Conservation (phyloP, 1,140 invertebrate genomes). For the Drosophila sulfurigaster region DNA sequence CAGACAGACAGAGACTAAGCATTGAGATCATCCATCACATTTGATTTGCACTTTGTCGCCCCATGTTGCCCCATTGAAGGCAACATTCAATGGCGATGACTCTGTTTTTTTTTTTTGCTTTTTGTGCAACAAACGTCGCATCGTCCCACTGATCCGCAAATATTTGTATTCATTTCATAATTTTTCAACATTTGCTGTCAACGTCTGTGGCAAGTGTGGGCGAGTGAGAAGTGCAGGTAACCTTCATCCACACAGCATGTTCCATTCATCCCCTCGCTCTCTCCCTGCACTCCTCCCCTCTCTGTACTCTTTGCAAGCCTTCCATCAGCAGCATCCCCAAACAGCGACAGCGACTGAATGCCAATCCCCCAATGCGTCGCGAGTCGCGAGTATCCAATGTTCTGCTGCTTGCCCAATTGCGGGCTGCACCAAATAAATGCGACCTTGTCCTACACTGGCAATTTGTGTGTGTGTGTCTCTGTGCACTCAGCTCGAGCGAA, state of each 20-base stretch:
- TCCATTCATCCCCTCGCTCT: not conserved
- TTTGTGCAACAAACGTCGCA: conserved; percentile 20
- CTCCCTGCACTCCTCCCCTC: not conserved
- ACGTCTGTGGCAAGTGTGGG: conserved; percentile 38
- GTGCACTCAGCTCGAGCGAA: conserved; percentile 10
- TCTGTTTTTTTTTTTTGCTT: conserved; percentile 27
- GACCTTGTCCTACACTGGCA: conserved; percentile 80
- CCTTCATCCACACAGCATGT: conserved; percentile 65
- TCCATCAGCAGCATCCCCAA: conserved; percentile 4
- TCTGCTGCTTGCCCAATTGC: conserved; percentile 65
- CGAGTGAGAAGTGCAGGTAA: conserved; percentile 59
- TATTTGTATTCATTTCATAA: conserved; percentile 80
- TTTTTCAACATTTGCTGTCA: conserved; percentile 56
- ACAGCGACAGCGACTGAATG: conserved; percentile 35
- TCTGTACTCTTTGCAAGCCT: too few species aligned
- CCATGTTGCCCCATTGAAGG: conserved; percentile 49
- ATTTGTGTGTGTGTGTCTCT: conserved; percentile 59
- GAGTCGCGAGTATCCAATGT: conserved; percentile 8
- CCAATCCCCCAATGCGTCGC: not conserved
- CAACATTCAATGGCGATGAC: conserved; percentile 44
- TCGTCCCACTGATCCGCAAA: conserved; percentile 62
- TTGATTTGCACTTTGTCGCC: conserved; percentile 68
- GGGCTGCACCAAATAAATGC: conserved; percentile 76
- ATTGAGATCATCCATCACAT: conserved; percentile 66
- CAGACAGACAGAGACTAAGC: conserved; percentile 10